phyloP scores from a whole-genome alignment of 1,140 invertebrate species.

The Pseudomyrmex concolor region DNA sequence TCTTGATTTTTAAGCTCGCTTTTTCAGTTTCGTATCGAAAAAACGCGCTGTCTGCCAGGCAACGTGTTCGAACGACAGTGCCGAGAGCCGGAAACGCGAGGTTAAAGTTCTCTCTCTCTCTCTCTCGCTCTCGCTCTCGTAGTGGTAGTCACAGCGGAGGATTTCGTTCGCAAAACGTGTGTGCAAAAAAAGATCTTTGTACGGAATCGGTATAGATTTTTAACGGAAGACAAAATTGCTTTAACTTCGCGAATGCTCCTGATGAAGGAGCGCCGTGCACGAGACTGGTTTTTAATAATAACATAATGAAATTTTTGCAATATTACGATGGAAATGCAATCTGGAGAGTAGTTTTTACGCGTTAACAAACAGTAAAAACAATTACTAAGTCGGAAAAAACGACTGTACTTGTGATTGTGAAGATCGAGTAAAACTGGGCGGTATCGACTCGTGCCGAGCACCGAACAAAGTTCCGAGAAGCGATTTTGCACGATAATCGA shows the following conservation, averaged over 20 bases:
- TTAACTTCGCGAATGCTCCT: not conserved
- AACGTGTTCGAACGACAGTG: not conserved
- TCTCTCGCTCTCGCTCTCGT: not conserved
- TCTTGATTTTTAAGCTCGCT: not conserved
- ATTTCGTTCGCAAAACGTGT: conserved; percentile 55
- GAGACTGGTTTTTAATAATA: not conserved
- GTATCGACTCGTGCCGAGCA: not conserved
- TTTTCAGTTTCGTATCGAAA: not conserved
- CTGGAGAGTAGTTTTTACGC: not conserved
- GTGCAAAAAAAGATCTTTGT: conserved; percentile 63
- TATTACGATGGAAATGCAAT: no score
- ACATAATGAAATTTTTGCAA: not conserved
- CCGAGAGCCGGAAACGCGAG: conserved; percentile 46
- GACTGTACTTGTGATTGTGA: not conserved
- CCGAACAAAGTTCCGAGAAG: not conserved
- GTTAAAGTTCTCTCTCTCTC: conserved; percentile 47
- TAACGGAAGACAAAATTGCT: not conserved
- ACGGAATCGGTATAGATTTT: not conserved
- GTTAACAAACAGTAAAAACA: not conserved
- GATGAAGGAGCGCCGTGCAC: not conserved
- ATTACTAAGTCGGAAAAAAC: not conserved
- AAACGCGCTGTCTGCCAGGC: not conserved
- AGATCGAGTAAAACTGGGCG: conserved; percentile 10
- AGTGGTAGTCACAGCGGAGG: not conserved
- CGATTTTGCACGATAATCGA: not conserved